Evolutionary conservation across 2,797 vertebrate genomes (phyloP).

Genomic region (Alfaro cultratus): DNA sequence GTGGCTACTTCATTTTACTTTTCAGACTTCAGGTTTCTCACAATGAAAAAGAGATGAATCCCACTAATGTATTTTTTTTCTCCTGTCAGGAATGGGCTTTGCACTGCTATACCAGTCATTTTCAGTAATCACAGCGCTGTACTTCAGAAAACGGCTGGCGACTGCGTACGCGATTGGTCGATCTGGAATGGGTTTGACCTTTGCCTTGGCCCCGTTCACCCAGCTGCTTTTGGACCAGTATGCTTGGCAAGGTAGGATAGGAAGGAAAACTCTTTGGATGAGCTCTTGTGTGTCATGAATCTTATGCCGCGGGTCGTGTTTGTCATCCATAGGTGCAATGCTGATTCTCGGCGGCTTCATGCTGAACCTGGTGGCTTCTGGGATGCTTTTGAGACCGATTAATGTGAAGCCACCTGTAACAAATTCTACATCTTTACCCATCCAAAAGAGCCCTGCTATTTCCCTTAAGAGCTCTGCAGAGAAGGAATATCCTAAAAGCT

Average conservation of each 20-base stretch:
- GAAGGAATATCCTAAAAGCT: constrained; percentile 74
- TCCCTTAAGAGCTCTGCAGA: constrained; percentile 71
- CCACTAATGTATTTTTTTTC: constrained; percentile 4
- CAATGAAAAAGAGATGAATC: neutral
- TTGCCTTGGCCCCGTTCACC: constrained; percentile 89
- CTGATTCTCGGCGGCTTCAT: constrained; percentile 89
- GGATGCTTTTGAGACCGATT: constrained; percentile 88
- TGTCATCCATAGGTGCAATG: constrained; percentile 83
- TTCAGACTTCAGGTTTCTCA: neutral
- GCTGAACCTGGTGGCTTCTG: constrained; percentile 91
- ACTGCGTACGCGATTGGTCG: constrained; percentile 88
- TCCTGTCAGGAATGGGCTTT: constrained; percentile 86
- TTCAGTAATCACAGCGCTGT: constrained; percentile 85
- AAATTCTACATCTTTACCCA: constrained; percentile 58
- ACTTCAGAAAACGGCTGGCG: constrained; percentile 87
- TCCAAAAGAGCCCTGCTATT: constrained; percentile 65
- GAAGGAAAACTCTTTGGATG: constrained; percentile 16
- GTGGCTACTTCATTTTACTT: constrained; percentile 1
- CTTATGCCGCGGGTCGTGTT: constrained; percentile 22
- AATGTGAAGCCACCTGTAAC: constrained; percentile 55
- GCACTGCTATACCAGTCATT: constrained; percentile 89
- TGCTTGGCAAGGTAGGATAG: constrained; percentile 90
- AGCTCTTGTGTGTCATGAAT: neutral
- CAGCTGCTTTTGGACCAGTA: constrained; percentile 89
- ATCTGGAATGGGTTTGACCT: constrained; percentile 93